Evolutionary conservation across 2,888 invertebrate genomes (phyloP).

Genomic region (Merodon equestris): DNA sequence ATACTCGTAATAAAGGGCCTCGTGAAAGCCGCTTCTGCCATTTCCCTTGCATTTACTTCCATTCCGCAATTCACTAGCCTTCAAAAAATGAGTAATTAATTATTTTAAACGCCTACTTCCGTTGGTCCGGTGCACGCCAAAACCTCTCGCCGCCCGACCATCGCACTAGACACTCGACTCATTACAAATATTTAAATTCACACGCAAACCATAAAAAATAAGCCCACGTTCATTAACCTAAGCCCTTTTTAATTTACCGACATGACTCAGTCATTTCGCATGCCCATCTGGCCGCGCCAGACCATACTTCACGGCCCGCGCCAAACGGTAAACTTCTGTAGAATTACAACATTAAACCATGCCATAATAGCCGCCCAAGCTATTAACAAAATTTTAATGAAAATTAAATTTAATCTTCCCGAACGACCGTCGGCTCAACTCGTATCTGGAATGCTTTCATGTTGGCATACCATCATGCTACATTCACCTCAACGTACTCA

Average conservation of each 20-base stretch:
- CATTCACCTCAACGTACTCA: conserved; percentile 15
- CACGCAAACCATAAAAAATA: conserved; percentile 22
- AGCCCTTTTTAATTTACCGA: conserved; percentile 40
- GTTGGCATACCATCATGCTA: conserved; percentile 1
- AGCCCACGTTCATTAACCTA: conserved; percentile 36
- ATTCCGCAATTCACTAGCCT: too few species aligned
- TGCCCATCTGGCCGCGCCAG: conserved; percentile 32
- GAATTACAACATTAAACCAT: conserved; percentile 37
- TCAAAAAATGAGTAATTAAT: too few species aligned
- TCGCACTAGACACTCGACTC: conserved; percentile 8
- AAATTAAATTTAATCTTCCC: conserved; percentile 37
- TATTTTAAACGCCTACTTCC: too few species aligned
- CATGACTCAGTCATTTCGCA: conserved; percentile 28
- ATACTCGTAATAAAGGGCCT: too few species aligned
- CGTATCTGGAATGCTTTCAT: background rate
- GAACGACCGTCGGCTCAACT: conserved; percentile 1
- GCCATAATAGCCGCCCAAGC: conserved; percentile 46
- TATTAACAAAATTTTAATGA: conserved; percentile 38
- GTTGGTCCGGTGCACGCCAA: too few species aligned
- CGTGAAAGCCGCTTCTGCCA: too few species aligned
- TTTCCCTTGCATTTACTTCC: too few species aligned
- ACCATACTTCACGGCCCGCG: conserved; percentile 32
- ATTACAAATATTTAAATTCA: conserved; percentile 22
- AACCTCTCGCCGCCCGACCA: background rate
- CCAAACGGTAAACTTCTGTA: conserved; percentile 31